phyloP scores from a whole-genome alignment of 2,113 vertebrate genomes.

The Syngnathoides biaculeatus region DNA sequence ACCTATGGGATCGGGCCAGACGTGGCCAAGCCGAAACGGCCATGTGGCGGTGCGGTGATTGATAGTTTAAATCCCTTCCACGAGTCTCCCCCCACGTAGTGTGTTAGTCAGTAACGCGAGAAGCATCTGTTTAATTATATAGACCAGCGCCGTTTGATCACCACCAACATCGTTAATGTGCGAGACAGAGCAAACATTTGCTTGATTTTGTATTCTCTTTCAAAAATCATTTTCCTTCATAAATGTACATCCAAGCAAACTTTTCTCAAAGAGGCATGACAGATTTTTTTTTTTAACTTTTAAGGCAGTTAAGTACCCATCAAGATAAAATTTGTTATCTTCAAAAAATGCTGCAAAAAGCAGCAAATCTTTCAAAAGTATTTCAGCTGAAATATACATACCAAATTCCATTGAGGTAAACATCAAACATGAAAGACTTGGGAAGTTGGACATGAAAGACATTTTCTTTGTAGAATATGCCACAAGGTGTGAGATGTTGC shows the following conservation, averaged over 20 bases:
- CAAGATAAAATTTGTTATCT: neutral
- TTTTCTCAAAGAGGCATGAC: neutral
- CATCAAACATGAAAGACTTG: neutral
- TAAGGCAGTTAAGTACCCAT: neutral
- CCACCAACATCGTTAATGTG: slow-evolving; percentile 18
- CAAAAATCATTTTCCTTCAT: slow-evolving; percentile 28
- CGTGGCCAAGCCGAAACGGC: neutral
- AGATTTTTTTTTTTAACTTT: neutral
- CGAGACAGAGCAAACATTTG: slow-evolving; percentile 41
- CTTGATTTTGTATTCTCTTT: slow-evolving; percentile 53
- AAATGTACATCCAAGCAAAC: neutral
- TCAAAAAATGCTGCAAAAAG: neutral
- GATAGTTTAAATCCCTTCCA: slow-evolving; percentile 13
- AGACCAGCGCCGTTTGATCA: slow-evolving; percentile 40
- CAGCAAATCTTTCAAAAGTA: neutral
- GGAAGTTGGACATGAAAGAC: neutral
- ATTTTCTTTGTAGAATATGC: too few species aligned
- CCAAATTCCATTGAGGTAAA: neutral
- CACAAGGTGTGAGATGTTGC: too few species aligned
- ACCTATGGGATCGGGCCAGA: neutral
- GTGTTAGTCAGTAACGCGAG: slow-evolving; percentile 26
- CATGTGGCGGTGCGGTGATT: slow-evolving; percentile 20
- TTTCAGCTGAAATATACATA: neutral
- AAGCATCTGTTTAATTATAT: slow-evolving; percentile 35
- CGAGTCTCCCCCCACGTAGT: neutral